Base-by-base conservation (phyloP, 2,888 invertebrate genomes). In the Geophilus truncorum region DNA sequence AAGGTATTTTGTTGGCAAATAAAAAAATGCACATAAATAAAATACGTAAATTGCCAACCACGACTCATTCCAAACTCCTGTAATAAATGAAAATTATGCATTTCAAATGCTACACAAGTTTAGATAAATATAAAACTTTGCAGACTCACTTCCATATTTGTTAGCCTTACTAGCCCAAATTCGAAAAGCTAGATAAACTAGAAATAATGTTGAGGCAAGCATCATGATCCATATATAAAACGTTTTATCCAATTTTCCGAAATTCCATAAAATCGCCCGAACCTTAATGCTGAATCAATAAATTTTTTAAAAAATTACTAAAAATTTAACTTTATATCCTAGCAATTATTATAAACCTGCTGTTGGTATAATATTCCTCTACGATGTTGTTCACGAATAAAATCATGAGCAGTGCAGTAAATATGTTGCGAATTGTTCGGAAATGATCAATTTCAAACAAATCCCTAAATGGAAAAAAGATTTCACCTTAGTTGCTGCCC, bases 351-450 rank as follows among this genome's bases (percentile, higher is more conserved):
- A 25, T 3, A 12, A 25, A 70, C 70, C 70, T 70, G 70, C 70
- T 28, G 0, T 25, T 28, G 1, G n/a, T 12, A 28, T 15, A 70
- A 70, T 70, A 70, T 10, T 70, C 70, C 12, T 70, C 70, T 5
- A 28, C 25, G 25, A 70, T 23, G 12, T 28, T 93, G 84, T 94
- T 92, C 81, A 93, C 87, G 79, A 93, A 90, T 82, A 94, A 88
- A 40, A 92, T 88, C 80, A 94, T 89, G 40, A 96, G 88, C 83
- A 93, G 92, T 21, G 92, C 93, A 77, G 93, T 90, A 87, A 95
- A 95, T 83, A 96, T 92, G 86, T 96, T 93, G 86, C 95, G 94
- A 83, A 96, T 92, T 2, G 94, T 93, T 84, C 91, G 90, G 84
- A 96, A 92, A 87, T 96, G 95, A 79, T 91, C 90, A 78, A 92